Evolutionary conservation across 2,888 invertebrate genomes (phyloP), one percentile per base, ranked within the genome.

Genomic region (Athripsodes cinereus): DNA sequence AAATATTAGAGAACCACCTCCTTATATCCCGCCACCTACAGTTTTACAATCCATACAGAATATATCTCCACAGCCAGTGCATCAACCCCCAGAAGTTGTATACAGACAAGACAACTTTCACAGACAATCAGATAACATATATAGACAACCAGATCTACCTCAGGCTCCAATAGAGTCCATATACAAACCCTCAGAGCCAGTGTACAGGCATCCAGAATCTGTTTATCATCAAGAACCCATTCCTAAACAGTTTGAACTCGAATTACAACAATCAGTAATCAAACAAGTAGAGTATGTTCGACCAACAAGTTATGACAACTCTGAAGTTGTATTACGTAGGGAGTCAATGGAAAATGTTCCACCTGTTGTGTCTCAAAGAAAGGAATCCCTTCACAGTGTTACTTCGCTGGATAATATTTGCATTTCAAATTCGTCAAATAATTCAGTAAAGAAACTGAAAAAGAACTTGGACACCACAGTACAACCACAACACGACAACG

Each of bases 21-120:
- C 82, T 2, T 80, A 82, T 61, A 70, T 81, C 59, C 74, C 78
- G 2, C 81, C 69, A 10, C 69, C 69, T 6, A 65, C 66, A 18
- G 66, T 40, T 13, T 16, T 40, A 16, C 40, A 40, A 2, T 16
- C 40, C 13, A 13, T 40, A 13, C 22, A 48, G 19, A 21, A 22
- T 13, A n/a, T 48, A 19, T 8, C 46, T 5, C 6, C 46, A 44
- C 19, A 44, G 13, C n/a, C 16, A 44, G 10, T 26, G 26, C 26
- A 3, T 26, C 40, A 40, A 16, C 13, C 40, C 3, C 40, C 40
- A 40, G 16, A 13, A n/a, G 40, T 13, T 8, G 13, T 40, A 13
- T 16, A 13, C 13, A 13, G 13, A 13, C 40, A 40, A 13, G 40
- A 40, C 2, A 13, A 3, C n/a, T 3, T 40, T 40, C 13, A 26